Base-by-base conservation (phyloP, 2,113 vertebrate genomes). In the Oryzias curvinotus region DNA sequence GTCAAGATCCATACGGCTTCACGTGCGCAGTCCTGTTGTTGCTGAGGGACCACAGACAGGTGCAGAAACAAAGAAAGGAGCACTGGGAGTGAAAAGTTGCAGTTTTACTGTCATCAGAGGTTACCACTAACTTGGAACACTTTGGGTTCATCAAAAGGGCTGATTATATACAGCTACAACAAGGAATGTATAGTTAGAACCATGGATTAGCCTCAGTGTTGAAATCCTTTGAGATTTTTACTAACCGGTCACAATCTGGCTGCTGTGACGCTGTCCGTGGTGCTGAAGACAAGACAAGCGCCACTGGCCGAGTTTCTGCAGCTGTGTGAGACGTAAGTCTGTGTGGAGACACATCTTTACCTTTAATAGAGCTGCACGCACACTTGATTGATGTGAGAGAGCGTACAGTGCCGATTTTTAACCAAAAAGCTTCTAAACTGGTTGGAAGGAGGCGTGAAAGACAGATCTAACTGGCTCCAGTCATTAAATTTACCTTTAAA, bases 231-330 rank as follows among this genome's bases (percentile, higher is more conserved):
- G 26, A 28, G 26, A 5, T 28, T 28, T 28, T 28, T n/a, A n/a
- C 5, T 28, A 28, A 28, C 26, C 26, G 5, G 26, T 28, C 26
- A 28, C 26, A 17, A 4, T 3, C 14, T 47, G 26, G 45, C 10
- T 8, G n/a, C 23, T 25, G 8, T 60, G 65, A 21, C 48, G 1
- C 88, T 91, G 72, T 89, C 89, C 85, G 25, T 75, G 85, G 88
- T 90, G 4, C 89, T 90, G 82, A 86, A 66, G 13, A 62, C 44
- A 86, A 66, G 13, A 62, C 44, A 43, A 68, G 61, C 50, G 14
- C 23, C 26, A 69, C 65, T 66, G 72, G 59, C 46, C 26, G 47
- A 61, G 19, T 44, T 68, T 56, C 52, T 51, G 42, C 52, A 52
- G 51, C 54, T 69, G 61, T 53, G 5, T 51, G 46, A 52, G 58